Percentiles rank a stretch among this genome's conserved stretches.
Conservation (phyloP, 2,797 vertebrate genomes). For the Diplodus puntazzo region DNA sequence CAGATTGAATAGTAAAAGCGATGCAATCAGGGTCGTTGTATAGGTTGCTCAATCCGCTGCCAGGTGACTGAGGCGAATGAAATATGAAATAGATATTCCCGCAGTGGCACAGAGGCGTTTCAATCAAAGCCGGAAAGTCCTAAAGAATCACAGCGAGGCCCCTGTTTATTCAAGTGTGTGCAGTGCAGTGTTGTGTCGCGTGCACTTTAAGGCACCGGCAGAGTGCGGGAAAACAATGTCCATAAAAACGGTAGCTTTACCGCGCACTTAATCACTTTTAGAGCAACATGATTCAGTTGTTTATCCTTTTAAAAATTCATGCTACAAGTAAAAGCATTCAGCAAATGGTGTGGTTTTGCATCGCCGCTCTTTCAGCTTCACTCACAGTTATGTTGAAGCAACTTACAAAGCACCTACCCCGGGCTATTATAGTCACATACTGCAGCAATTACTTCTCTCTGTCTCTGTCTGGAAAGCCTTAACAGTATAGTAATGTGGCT, state of each 20-base stretch:
- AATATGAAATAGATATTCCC: slow-evolving; percentile 52
- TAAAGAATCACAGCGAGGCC: slow-evolving; percentile 14
- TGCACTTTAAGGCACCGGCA: slow-evolving; percentile 42
- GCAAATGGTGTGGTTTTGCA: slow-evolving; percentile 13
- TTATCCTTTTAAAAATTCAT: slow-evolving; percentile 75
- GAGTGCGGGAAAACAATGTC: slow-evolving; percentile 51
- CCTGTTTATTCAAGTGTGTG: slow-evolving; percentile 48
- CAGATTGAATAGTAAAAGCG: slow-evolving; percentile 55
- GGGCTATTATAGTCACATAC: slow-evolving; percentile 45
- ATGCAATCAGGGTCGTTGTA: slow-evolving; percentile 28
- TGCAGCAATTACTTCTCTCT: slow-evolving; percentile 51
- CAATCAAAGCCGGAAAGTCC: slow-evolving; percentile 40
- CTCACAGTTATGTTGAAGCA: slow-evolving; percentile 56
- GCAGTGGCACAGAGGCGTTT: slow-evolving; percentile 17
- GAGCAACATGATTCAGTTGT: slow-evolving; percentile 63
- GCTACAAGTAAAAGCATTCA: slow-evolving; percentile 64
- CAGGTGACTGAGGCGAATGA: slow-evolving; percentile 38
- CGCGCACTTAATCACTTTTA: slow-evolving; percentile 58
- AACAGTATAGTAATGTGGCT: slow-evolving; percentile 36
- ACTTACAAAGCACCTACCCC: slow-evolving; percentile 42
- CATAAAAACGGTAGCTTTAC: slow-evolving; percentile 37
- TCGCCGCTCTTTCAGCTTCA: slow-evolving; percentile 41
- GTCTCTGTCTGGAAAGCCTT: slow-evolving; percentile 37
- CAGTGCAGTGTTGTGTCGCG: slow-evolving; percentile 11
- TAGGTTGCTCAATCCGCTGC: slow-evolving; percentile 42